These are phyloP conservation scores for Corythoichthys haematopterus DNA, from an alignment of 2,113 vertebrate species.

Conservation along the genomic window DNA sequence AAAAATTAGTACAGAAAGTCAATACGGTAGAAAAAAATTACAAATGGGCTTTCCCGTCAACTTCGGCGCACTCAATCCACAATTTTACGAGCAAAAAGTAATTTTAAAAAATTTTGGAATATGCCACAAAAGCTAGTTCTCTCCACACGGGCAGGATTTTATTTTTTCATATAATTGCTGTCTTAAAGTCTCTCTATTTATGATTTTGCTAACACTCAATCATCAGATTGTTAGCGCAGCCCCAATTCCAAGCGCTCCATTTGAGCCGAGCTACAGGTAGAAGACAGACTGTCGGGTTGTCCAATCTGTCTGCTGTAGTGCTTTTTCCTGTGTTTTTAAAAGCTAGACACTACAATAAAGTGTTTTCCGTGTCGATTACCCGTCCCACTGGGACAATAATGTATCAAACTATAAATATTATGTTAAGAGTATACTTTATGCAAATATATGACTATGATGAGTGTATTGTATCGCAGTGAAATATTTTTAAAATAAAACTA, in stretches of 20 bases:
- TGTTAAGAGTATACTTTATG: slow-evolving; percentile 96
- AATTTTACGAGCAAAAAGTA: background rate
- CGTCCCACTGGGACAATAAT: slow-evolving; percentile 79
- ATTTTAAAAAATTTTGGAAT: background rate
- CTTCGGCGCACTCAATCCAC: background rate
- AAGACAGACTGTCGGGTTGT: slow-evolving; percentile 18
- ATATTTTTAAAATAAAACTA: slow-evolving; percentile 97
- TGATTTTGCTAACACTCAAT: background rate
- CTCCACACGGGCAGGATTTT: slow-evolving; percentile 9
- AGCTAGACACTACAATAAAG: slow-evolving; percentile 78
- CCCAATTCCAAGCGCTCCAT: background rate
- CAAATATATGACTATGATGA: slow-evolving; percentile 93
- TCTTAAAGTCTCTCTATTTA: background rate
- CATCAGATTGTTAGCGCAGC: background rate
- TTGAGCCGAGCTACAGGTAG: background rate
- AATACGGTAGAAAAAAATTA: too few relatives aligned
- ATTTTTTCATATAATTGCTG: background rate
- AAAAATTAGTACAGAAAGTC: too few relatives aligned
- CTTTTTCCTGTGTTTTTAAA: slow-evolving; percentile 86
- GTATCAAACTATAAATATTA: slow-evolving; percentile 97
- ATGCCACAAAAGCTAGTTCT: background rate
- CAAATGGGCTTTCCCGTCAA: too few relatives aligned
- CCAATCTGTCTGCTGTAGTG: slow-evolving; percentile 54
- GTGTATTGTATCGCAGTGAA: slow-evolving; percentile 98
- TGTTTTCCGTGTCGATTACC: slow-evolving; percentile 83